phyloP scores from a whole-genome alignment of 2,888 invertebrate genomes.

The Eledona agricola region DNA sequence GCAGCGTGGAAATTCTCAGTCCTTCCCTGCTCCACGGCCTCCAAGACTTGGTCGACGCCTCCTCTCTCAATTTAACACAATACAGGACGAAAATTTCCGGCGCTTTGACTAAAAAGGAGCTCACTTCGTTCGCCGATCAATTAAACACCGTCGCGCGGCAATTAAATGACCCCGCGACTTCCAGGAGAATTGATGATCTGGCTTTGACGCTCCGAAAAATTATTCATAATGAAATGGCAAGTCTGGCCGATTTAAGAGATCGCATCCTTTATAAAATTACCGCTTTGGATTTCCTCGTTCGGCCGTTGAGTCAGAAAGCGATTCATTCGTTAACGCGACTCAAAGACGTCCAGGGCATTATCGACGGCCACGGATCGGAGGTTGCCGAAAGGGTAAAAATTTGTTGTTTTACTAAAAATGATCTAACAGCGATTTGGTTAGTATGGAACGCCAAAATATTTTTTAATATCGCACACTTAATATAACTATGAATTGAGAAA shows the following conservation, averaged over 20 bases:
- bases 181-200: conserved; percentile 77
- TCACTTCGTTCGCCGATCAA: conserved; percentile 72
- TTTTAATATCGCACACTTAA: too few relatives aligned
- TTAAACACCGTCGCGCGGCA: conserved; percentile 73
- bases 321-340: conserved; percentile 79
- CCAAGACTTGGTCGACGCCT: conserved; percentile 65
- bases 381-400: conserved; percentile 72
- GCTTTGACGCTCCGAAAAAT: conserved; percentile 71
- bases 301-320: conserved; percentile 75
- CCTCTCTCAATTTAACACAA: conserved; percentile 69
- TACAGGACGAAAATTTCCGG: conserved; percentile 68
- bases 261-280: conserved; percentile 80
- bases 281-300: conserved; percentile 75
- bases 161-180: conserved; percentile 74
- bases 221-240: conserved; percentile 71
- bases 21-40: conserved; percentile 68
- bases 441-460: neutral
- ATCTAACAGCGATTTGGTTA: neutral
- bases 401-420: neutral
- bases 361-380: conserved; percentile 75
- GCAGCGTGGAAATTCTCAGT: conserved; percentile 68
- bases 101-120: conserved; percentile 70
- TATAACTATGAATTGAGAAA: too few relatives aligned
- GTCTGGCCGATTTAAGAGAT: conserved; percentile 74
- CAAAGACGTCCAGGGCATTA: conserved; percentile 79